Percentiles rank a stretch among this genome's conserved stretches.
Conservation (phyloP, 2,113 vertebrate species). For the Butorides virescens region DNA sequence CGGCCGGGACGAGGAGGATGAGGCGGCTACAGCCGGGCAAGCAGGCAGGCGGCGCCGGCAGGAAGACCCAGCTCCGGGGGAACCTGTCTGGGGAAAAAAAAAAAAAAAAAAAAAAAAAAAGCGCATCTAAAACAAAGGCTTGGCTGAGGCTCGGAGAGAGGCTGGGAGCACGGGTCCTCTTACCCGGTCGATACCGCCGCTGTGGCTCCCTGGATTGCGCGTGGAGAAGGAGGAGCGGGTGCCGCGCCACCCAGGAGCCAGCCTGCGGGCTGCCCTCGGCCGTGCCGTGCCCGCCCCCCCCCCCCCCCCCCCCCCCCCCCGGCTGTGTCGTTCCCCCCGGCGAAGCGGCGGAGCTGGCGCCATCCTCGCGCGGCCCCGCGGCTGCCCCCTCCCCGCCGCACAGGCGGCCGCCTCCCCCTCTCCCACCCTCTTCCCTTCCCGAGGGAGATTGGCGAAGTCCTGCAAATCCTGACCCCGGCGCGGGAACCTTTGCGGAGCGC, state of each 20-base stretch:
- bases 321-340: too few relatives aligned
- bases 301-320: too few relatives aligned
- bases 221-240: neutral
- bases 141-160: neutral
- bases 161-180: neutral
- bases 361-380: too few relatives aligned
- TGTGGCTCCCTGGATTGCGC: neutral
- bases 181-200: slow-evolving; percentile 35
- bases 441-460: neutral
- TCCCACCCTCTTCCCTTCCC: neutral
- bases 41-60: too few relatives aligned
- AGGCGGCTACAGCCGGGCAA: neutral
- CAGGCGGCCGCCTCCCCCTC: neutral
- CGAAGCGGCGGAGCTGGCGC: neutral
- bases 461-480: neutral
- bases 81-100: neutral
- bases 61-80: neutral
- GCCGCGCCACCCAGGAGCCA: neutral
- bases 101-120: neutral
- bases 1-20: neutral
- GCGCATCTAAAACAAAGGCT: neutral
- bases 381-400: neutral
- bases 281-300: too few relatives aligned
- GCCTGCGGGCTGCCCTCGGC: neutral
- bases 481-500: neutral